These are phyloP conservation scores for Ceratitis capitata DNA, from an alignment of 1,140 invertebrate species.

Conservation along the genomic window DNA sequence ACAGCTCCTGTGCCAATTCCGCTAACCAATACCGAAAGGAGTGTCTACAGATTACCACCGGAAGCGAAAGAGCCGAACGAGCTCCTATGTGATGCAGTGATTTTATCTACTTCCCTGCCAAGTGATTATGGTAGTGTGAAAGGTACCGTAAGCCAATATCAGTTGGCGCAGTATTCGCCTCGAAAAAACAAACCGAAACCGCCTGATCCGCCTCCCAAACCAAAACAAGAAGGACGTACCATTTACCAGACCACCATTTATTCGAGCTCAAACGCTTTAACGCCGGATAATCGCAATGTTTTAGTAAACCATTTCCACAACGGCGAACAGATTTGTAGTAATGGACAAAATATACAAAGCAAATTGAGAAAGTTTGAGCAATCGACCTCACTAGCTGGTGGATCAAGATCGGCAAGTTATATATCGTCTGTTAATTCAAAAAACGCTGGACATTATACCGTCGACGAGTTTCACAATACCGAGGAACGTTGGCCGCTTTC, in stretches of 20 bases:
- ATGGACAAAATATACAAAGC: slow-evolving; percentile 24
- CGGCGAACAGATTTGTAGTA: not conserved
- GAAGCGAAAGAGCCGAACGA: not conserved
- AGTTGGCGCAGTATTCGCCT: not conserved
- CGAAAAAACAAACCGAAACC: slow-evolving; percentile 42
- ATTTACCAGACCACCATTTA: slow-evolving; percentile 28
- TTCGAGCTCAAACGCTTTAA: not conserved
- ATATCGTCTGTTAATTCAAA: not conserved
- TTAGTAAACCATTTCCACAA: not conserved
- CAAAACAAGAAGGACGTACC: slow-evolving; percentile 44
- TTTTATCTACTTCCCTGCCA: slow-evolving; percentile 40
- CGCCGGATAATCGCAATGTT: not conserved
- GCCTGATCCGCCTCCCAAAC: slow-evolving; percentile 52
- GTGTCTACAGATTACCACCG: not conserved
- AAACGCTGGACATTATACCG: not conserved
- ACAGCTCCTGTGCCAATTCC: slow-evolving; percentile 14
- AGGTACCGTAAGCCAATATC: not conserved
- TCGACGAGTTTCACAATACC: not conserved
- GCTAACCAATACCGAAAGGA: not conserved
- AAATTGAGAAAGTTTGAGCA: slow-evolving; percentile 38
- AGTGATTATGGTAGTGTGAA: slow-evolving; percentile 40
- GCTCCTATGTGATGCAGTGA: not conserved
- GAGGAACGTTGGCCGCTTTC: not conserved
- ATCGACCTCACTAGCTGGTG: not conserved
- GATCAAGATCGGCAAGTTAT: not conserved